Evolutionary conservation across 2,113 vertebrate genomes (phyloP).

Genomic region (Microcebus jonahi): DNA sequence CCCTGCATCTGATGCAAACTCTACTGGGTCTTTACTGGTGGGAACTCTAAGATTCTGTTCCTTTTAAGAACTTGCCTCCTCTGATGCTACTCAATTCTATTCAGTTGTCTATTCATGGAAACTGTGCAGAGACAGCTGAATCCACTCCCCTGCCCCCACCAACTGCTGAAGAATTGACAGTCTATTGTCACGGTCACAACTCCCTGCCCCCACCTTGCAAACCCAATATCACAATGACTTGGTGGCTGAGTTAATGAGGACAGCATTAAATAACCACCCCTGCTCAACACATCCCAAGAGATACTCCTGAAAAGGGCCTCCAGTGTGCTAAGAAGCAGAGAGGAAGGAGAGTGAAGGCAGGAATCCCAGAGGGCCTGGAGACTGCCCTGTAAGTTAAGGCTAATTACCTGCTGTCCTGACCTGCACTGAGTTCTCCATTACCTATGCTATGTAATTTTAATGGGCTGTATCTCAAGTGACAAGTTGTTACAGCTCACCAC

Average conservation of each 20-base stretch:
- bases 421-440: slow-evolving; percentile 61
- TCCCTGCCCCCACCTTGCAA: not conserved
- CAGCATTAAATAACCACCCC: slow-evolving; percentile 38
- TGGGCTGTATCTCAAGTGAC: slow-evolving; percentile 73
- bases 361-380: not conserved
- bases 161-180: not conserved
- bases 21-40: not conserved
- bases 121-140: slow-evolving; percentile 9
- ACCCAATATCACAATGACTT: not conserved
- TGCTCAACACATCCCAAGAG: slow-evolving; percentile 20
- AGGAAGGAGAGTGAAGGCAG: not conserved
- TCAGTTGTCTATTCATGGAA: slow-evolving; percentile 34
- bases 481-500: slow-evolving; percentile 44
- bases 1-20: not conserved
- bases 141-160: not conserved
- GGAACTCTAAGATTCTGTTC: not conserved
- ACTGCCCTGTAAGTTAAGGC: not conserved
- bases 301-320: not conserved
- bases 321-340: not conserved
- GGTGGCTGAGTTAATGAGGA: slow-evolving; percentile 23
- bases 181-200: not conserved
- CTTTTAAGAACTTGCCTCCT: not conserved
- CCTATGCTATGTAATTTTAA: slow-evolving; percentile 79
- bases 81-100: slow-evolving; percentile 19
- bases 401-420: slow-evolving; percentile 41